Evolutionary conservation across 2,113 vertebrate species (phyloP).

Genomic region (Phylloscopus whistleri): DNA sequence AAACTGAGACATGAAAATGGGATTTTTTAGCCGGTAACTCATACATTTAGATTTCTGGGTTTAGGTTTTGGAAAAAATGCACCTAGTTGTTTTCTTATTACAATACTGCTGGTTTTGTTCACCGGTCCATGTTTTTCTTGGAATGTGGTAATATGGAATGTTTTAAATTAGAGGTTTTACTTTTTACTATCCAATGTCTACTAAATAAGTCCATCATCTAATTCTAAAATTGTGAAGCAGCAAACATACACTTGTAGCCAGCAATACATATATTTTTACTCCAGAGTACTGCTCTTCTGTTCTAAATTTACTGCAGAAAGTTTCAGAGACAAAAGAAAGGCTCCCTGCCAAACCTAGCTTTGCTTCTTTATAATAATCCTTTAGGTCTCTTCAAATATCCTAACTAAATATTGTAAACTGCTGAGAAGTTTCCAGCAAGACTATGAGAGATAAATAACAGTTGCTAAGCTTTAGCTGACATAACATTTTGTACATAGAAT

Average conservation of each 20-base stretch:
- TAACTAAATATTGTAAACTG: constrained; percentile 58
- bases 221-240: constrained; percentile 80
- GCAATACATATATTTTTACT: constrained; percentile 75
- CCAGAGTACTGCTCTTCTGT: constrained; percentile 72
- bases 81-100: constrained; percentile 84
- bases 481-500: not conserved
- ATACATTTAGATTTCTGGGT: constrained; percentile 75
- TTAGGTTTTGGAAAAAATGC: constrained; percentile 79
- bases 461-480: constrained; percentile 49
- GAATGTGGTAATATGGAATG: constrained; percentile 74
- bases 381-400: constrained; percentile 54
- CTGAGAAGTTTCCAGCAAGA: constrained; percentile 58
- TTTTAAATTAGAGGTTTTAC: constrained; percentile 80
- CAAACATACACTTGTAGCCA: constrained; percentile 75
- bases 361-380: constrained; percentile 64
- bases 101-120: constrained; percentile 81
- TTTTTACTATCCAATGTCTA: constrained; percentile 78
- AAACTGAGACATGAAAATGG: constrained; percentile 68
- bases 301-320: constrained; percentile 78
- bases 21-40: constrained; percentile 74
- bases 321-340: constrained; percentile 73
- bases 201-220: constrained; percentile 80
- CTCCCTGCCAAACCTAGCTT: constrained; percentile 69
- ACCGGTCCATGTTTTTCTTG: constrained; percentile 79
- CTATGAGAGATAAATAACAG: constrained; percentile 56